Conservation (phyloP, 2,113 vertebrate genomes). For the Cathartes aura region DNA sequence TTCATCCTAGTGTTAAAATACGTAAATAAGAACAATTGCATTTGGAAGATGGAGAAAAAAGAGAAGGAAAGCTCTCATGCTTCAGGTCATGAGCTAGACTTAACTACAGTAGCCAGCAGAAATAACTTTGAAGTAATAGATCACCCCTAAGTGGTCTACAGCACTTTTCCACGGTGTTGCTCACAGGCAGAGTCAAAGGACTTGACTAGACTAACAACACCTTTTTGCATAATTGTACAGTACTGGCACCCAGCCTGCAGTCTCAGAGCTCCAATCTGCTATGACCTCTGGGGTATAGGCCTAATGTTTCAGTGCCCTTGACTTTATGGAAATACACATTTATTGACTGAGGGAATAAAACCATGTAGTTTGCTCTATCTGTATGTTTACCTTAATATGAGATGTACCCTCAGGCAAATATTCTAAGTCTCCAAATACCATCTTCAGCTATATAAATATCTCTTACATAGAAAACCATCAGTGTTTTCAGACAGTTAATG, state of each 20-base stretch:
- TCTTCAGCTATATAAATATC: conserved; percentile 11
- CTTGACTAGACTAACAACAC: background rate
- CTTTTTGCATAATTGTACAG: background rate
- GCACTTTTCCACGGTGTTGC: background rate
- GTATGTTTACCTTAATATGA: conserved; percentile 10
- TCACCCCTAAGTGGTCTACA: background rate
- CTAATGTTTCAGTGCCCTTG: background rate
- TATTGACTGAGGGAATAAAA: conserved; percentile 2
- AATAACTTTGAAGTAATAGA: background rate
- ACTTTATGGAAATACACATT: background rate
- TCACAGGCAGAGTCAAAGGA: background rate
- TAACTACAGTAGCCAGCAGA: background rate
- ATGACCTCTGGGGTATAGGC: background rate
- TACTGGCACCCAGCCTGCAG: background rate
- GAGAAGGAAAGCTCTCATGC: background rate
- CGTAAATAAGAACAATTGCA: background rate
- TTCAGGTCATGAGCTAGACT: background rate
- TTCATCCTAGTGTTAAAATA: background rate
- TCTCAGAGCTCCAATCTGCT: background rate
- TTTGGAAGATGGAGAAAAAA: background rate
- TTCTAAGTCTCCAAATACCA: background rate
- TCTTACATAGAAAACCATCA: background rate
- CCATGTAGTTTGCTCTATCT: background rate
- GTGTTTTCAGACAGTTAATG: background rate
- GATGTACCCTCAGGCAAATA: conserved; percentile 1